phyloP scores from a whole-genome alignment of 1,140 invertebrate species.

The Procambarus virginalis region DNA sequence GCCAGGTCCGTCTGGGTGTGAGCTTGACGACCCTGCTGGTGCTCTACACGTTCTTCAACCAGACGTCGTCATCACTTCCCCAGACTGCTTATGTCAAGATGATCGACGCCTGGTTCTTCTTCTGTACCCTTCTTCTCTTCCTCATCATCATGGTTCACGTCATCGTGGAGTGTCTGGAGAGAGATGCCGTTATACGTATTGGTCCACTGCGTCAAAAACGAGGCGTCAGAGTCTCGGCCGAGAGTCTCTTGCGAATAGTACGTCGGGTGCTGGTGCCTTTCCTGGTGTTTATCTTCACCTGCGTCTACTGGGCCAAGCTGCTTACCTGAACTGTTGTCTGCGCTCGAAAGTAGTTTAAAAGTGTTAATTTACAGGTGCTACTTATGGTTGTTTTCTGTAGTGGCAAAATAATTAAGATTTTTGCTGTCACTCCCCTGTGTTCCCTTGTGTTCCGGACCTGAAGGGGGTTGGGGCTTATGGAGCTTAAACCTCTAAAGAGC shows the following conservation, averaged over 20 bases:
- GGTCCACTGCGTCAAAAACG: background rate
- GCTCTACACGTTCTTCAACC: conserved; percentile 54
- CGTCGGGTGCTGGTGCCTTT: conserved; percentile 6
- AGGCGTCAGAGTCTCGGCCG: background rate
- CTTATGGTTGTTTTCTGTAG: too few relatives aligned
- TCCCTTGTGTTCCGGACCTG: too few relatives aligned
- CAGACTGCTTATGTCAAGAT: conserved; percentile 36
- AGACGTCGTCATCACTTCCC: conserved; percentile 23
- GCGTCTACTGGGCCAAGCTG: background rate
- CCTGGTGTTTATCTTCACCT: background rate
- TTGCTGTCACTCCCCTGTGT: too few relatives aligned
- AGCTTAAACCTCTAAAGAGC: too few relatives aligned
- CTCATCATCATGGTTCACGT: conserved; percentile 45
- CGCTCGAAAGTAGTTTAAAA: too few relatives aligned
- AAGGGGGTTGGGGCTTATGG: too few relatives aligned
- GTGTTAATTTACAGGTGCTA: too few relatives aligned
- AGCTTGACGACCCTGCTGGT: conserved; percentile 45
- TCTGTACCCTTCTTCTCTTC: conserved; percentile 50
- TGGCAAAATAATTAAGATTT: too few relatives aligned
- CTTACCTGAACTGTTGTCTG: too few relatives aligned
- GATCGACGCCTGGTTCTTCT: conserved; percentile 57
- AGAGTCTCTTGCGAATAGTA: background rate
- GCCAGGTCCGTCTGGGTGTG: conserved; percentile 30
- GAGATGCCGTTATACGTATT: background rate
- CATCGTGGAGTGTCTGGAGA: conserved; percentile 11